Evolutionary conservation across 1,140 invertebrate genomes (phyloP).

Genomic region (Drosophila nasuta): DNA sequence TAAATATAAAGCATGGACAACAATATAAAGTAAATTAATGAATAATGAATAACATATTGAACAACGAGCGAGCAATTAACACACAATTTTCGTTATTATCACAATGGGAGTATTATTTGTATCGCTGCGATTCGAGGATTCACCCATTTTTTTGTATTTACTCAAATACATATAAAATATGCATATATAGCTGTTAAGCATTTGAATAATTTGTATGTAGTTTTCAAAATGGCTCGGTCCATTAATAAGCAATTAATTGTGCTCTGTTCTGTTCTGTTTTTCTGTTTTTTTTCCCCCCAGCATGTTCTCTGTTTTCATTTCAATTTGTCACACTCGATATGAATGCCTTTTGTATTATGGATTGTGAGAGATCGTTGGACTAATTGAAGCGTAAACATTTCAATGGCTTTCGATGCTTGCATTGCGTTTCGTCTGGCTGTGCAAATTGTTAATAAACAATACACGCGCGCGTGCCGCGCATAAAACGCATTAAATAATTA

Average conservation of each 20-base stretch:
- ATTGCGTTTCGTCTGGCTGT: background rate
- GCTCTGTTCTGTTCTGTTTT: constrained; percentile 25
- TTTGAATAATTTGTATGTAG: constrained; percentile 58
- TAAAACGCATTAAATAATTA: constrained; percentile 71
- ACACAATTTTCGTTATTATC: constrained; percentile 68
- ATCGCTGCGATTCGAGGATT: background rate
- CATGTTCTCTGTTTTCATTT: background rate
- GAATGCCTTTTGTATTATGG: constrained; percentile 23
- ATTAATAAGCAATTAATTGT: constrained; percentile 78
- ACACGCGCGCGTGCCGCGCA: constrained; percentile 9
- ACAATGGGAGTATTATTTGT: constrained; percentile 32
- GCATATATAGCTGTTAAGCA: constrained; percentile 36
- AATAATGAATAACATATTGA: constrained; percentile 75
- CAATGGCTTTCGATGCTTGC: constrained; percentile 54
- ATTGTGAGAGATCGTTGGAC: constrained; percentile 26
- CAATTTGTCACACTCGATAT: constrained; percentile 40
- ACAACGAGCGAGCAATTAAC: constrained; percentile 69
- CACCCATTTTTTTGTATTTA: constrained; percentile 44
- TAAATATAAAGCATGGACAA: constrained; percentile 11
- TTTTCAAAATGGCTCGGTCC: constrained; percentile 49
- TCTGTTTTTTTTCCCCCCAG: constrained; percentile 20
- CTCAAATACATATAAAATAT: constrained; percentile 12
- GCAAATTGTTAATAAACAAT: constrained; percentile 68
- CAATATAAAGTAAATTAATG: constrained; percentile 56
- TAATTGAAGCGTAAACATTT: constrained; percentile 79